Evolutionary conservation across 2,797 vertebrate genomes (phyloP).

Genomic region (Aplochiton taeniatus): DNA sequence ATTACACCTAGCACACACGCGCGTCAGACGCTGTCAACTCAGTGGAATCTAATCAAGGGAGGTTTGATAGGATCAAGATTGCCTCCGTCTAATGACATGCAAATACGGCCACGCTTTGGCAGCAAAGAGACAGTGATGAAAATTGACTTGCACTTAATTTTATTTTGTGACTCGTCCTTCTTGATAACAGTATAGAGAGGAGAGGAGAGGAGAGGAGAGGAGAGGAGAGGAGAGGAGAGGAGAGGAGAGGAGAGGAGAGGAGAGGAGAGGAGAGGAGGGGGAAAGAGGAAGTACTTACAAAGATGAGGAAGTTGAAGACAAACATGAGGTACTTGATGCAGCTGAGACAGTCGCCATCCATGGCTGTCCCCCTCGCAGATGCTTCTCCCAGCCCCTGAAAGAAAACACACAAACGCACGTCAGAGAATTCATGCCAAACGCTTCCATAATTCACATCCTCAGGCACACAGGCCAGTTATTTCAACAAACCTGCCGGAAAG

Average conservation of each 20-base stretch:
- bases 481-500: slow-evolving; percentile 45
- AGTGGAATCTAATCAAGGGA: slow-evolving; percentile 68
- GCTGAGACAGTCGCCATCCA: slow-evolving; percentile 93
- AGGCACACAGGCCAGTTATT: slow-evolving; percentile 28
- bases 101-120: slow-evolving; percentile 55
- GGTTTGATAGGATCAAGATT: slow-evolving; percentile 71
- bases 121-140: slow-evolving; percentile 21
- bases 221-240: neutral
- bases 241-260: neutral
- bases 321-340: slow-evolving; percentile 97
- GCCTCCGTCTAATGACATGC: slow-evolving; percentile 71
- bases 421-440: slow-evolving; percentile 37
- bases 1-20: slow-evolving; percentile 49
- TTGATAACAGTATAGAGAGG: neutral
- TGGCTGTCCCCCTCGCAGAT: slow-evolving; percentile 74
- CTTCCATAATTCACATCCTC: slow-evolving; percentile 34
- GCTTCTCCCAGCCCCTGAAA: slow-evolving; percentile 75
- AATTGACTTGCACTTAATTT: too few species aligned
- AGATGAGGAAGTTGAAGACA: slow-evolving; percentile 95
- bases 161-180: too few species aligned
- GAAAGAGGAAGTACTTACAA: slow-evolving; percentile 80
- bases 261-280: neutral
- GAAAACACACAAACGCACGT: slow-evolving; percentile 13
- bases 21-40: slow-evolving; percentile 69
- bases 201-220: neutral